Percentiles rank a stretch among this genome's conserved stretches.
Evolutionary conservation across 2,888 invertebrate species (phyloP).

Genomic region (Actias luna): DNA sequence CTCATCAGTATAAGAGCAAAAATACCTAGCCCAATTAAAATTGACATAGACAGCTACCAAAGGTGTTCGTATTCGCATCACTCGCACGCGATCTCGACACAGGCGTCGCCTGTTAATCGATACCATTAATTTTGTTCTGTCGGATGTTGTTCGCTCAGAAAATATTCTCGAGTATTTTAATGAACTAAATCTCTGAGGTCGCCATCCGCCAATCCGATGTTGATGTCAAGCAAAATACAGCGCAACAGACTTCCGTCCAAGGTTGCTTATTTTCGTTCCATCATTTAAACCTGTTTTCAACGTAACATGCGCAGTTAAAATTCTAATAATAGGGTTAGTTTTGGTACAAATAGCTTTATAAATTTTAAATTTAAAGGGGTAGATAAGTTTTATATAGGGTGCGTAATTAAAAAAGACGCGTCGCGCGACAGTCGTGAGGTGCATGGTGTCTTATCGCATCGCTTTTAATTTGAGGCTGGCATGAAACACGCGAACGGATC

Average conservation of each 20-base stretch:
- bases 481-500: constrained; percentile 77
- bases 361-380: constrained; percentile 64
- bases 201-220: constrained; percentile 1
- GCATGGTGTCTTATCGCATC: constrained; percentile 74
- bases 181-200: constrained; percentile 33
- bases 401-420: constrained; percentile 80
- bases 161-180: constrained; percentile 62
- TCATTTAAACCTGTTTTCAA: too few relatives aligned
- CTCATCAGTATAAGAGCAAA: constrained; percentile 66
- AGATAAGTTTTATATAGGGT: constrained; percentile 72
- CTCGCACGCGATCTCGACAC: constrained; percentile 72
- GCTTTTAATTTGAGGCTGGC: constrained; percentile 78
- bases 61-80: constrained; percentile 65
- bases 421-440: constrained; percentile 75
- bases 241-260: neutral
- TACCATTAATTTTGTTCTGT: constrained; percentile 74
- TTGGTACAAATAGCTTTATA: constrained; percentile 35
- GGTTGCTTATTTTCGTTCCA: neutral
- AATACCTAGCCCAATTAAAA: constrained; percentile 77
- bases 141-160: constrained; percentile 60
- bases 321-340: neutral
- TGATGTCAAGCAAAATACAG: constrained; percentile 2
- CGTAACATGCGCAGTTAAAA: neutral
- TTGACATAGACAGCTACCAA: constrained; percentile 74
- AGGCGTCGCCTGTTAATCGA: constrained; percentile 68